Conservation (phyloP, 2,888 invertebrate genomes). For the Calameuta idolon region DNA sequence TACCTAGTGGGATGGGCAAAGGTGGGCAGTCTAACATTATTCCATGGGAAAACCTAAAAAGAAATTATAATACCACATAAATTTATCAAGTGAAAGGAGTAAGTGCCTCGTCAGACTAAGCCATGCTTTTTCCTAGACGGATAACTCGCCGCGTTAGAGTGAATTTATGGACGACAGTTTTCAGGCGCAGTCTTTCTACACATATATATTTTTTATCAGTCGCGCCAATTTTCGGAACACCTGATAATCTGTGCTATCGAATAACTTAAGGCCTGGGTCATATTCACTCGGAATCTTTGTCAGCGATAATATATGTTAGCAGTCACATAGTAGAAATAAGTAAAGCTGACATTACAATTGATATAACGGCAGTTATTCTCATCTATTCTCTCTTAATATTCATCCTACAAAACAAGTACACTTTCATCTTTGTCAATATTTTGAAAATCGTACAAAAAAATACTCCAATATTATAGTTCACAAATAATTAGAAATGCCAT, state of each 20-base stretch:
- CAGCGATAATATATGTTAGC: not conserved
- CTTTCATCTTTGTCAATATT: not conserved
- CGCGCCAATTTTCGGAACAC: not conserved
- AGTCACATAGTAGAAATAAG: not conserved
- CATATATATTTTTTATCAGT: not conserved
- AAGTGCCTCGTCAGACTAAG: not conserved
- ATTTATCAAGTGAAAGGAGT: not conserved
- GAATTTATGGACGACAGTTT: not conserved
- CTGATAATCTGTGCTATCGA: not conserved
- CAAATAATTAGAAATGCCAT: not conserved
- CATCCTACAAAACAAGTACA: not conserved
- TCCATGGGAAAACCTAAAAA: conserved; percentile 79
- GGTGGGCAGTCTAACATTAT: conserved; percentile 81
- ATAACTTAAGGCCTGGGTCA: not conserved
- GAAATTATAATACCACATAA: not conserved
- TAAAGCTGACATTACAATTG: not conserved
- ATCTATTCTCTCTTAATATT: not conserved
- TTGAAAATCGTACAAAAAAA: not conserved
- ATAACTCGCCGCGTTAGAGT: not conserved
- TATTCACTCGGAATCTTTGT: not conserved
- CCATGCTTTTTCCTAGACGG: not conserved
- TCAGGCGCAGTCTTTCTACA: not conserved
- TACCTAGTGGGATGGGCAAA: conserved; percentile 86
- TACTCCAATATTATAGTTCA: not conserved
- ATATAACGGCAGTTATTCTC: not conserved